Evolutionary conservation across 2,797 vertebrate species (phyloP), one percentile per base, ranked within the genome.

Genomic region (Karalla daura): DNA sequence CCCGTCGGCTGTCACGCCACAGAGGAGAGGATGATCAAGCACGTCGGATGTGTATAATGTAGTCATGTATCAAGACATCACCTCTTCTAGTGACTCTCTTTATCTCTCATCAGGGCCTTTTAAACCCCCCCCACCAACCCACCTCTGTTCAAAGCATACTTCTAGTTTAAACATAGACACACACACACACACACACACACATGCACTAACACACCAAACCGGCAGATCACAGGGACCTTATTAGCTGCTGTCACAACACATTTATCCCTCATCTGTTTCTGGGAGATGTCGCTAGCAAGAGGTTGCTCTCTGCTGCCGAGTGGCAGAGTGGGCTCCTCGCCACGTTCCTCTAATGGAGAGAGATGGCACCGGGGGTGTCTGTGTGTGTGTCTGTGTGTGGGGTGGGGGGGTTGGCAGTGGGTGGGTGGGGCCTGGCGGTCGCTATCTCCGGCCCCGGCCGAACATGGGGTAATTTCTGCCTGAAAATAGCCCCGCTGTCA

Each of bases 261-360:
- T 95, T 94, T 93, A 92, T 91, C 88, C 84, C 80, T 94, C 89
- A 90, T 94, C 87, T 73, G 85, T 95, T 93, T 93, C 86, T 88
- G 78, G 72, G 72, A 73, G 67, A 78, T 70, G 82, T 86, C 65
- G 6, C 39, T 86, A 83, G 88, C 84, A 81, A 92, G 89, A 91
- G 92, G 92, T 93, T 86, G 80, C 77, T 88, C 88, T 89, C 76
- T 78, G n/a, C 74, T 70, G 74, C 86, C 80, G 81, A 76, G 78
- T 83, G 76, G 75, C 85, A 79, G 77, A 81, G 83, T 89, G 81
- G 77, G 76, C 85, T 82, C 60, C 80, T 83, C 89, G 85, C 88
- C 89, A 77, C 83, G 86, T 76, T 89, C 74, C 60, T 73, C 84
- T 93, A 93, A 94, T 92, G 88, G 89, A 91, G 93, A 93, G 87